Evolutionary conservation across 2,888 invertebrate genomes (phyloP).

Genomic region (Rhabditoides inermis): DNA sequence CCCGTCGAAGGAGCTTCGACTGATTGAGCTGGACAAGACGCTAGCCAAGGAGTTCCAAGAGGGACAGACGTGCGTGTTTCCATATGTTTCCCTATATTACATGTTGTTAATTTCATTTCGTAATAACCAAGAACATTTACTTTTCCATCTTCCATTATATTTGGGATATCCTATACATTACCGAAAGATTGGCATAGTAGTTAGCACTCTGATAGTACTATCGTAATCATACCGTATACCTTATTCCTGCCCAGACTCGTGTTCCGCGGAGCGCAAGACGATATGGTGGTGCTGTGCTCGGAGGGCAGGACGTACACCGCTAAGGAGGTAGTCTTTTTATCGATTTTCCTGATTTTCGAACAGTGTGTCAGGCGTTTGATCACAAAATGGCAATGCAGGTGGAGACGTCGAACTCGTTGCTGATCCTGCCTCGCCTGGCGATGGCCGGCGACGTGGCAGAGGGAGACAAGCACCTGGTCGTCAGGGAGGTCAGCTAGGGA

Average conservation of each 20-base stretch:
- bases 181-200: too few relatives aligned
- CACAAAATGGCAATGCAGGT: too few relatives aligned
- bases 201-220: too few relatives aligned
- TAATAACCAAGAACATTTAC: too few relatives aligned
- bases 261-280: slow-evolving; percentile 15
- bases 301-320: slow-evolving; percentile 11
- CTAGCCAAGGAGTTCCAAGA: slow-evolving; percentile 13
- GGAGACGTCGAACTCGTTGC: slow-evolving; percentile 18
- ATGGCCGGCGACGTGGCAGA: slow-evolving; percentile 1
- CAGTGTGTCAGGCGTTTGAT: too few relatives aligned
- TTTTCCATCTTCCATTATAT: too few relatives aligned
- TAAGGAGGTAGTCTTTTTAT: too few relatives aligned
- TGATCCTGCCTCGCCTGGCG: slow-evolving; percentile 7
- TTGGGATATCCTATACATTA: too few relatives aligned
- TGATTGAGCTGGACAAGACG: slow-evolving; percentile 10
- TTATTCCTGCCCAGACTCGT: slow-evolving; percentile 8
- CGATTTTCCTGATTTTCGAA: too few relatives aligned
- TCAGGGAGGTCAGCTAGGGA: too few relatives aligned
- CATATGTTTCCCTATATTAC: neutral
- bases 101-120: too few relatives aligned
- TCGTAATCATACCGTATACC: too few relatives aligned
- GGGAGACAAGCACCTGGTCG: neutral
- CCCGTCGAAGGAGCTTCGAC: slow-evolving; percentile 9
- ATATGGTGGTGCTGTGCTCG: slow-evolving; percentile 13
- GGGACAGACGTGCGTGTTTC: slow-evolving; percentile 9